Percentiles rank a stretch among this genome's conserved stretches.
These are phyloP conservation scores for Calypte anna DNA, from an alignment of 2,113 vertebrate genomes.

Conservation along the genomic window DNA sequence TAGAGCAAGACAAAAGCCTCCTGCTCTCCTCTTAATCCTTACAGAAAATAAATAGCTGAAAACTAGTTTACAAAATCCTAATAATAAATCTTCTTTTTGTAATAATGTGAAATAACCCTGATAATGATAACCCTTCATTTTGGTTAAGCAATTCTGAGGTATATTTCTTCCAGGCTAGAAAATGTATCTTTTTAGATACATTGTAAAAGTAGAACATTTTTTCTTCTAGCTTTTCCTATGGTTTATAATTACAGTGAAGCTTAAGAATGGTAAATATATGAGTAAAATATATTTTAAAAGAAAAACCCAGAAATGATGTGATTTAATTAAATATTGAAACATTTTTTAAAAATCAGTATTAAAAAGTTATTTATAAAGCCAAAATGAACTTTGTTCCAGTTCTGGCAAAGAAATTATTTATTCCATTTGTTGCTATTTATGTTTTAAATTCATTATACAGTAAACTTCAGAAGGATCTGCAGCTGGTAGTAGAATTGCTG, in stretches of 20 bases:
- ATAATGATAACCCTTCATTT: not conserved
- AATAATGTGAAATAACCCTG: not conserved
- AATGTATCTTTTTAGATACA: not conserved
- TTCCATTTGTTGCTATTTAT: slow-evolving; percentile 48
- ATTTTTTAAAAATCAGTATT: not conserved
- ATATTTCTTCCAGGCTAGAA: not conserved
- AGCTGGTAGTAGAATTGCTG: slow-evolving; percentile 28
- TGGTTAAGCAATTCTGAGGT: not conserved
- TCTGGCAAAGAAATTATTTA: slow-evolving; percentile 33
- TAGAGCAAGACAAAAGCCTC: not conserved
- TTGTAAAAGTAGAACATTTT: not conserved
- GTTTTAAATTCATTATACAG: slow-evolving; percentile 21
- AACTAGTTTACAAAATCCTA: not conserved
- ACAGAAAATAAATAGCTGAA: not conserved
- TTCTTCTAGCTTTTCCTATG: not conserved
- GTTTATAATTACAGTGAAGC: not conserved
- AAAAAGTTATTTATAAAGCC: slow-evolving; percentile 6
- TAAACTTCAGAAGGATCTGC: slow-evolving; percentile 21
- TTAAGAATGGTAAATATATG: not conserved
- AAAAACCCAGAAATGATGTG: not conserved
- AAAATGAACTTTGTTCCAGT: slow-evolving; percentile 16
- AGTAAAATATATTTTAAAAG: not conserved
- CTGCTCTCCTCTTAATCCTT: not conserved
- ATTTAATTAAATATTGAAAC: slow-evolving; percentile 16
- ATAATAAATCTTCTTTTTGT: not conserved